Percentiles rank a stretch among this genome's conserved stretches.
phyloP scores from a whole-genome alignment of 2,888 invertebrate species.

The Linhomoeus sp. region DNA sequence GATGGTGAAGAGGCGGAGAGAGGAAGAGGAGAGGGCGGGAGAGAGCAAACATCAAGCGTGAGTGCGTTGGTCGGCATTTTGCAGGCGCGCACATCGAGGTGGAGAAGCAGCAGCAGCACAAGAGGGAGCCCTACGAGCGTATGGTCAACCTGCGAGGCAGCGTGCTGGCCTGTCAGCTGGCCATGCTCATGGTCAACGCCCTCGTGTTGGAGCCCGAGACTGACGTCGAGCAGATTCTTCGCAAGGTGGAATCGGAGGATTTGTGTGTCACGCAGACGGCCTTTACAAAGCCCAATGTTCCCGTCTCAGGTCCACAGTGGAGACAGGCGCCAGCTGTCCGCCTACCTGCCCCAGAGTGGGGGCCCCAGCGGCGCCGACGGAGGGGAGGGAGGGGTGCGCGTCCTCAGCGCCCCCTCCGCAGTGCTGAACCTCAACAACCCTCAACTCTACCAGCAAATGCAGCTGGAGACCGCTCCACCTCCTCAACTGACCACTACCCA shows the following conservation, averaged over 20 bases:
- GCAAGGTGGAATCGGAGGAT: too few species aligned
- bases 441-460: too few species aligned
- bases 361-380: not conserved
- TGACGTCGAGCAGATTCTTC: slow-evolving; percentile 18
- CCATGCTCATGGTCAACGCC: slow-evolving; percentile 66
- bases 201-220: slow-evolving; percentile 78
- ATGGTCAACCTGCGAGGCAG: slow-evolving; percentile 65
- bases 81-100: slow-evolving; percentile 39
- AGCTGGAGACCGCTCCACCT: not conserved
- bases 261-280: too few species aligned
- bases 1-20: too few species aligned
- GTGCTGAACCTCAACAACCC: too few species aligned
- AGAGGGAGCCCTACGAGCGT: slow-evolving; percentile 67
- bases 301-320: too few species aligned
- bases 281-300: too few species aligned
- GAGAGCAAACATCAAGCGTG: too few species aligned
- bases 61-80: not conserved
- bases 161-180: slow-evolving; percentile 41
- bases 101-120: slow-evolving; percentile 58
- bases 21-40: too few species aligned
- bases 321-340: not conserved
- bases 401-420: not conserved
- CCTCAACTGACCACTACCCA: not conserved
- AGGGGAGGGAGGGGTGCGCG: not conserved
- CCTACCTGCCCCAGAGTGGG: not conserved